Evolutionary conservation across 1,140 invertebrate genomes (phyloP).

Genomic region (Parasteatoda tepidariorum): DNA sequence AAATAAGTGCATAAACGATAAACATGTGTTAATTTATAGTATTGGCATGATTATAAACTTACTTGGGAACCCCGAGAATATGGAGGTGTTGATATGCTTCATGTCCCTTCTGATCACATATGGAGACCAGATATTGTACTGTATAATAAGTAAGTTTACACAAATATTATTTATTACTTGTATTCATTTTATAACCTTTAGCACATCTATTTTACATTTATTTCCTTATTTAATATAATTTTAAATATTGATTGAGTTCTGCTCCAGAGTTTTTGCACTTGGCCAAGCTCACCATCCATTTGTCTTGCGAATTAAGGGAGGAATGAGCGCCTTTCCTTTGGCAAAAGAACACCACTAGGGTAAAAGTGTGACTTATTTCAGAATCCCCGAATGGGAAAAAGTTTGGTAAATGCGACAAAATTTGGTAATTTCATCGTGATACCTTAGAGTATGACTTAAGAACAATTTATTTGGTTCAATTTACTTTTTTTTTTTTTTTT

Average conservation of each 20-base stretch:
- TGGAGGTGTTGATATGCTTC: slow-evolving; percentile 71
- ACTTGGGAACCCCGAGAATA: slow-evolving; percentile 72
- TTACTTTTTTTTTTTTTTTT: too few relatives aligned
- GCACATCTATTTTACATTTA: not conserved
- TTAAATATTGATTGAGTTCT: not conserved
- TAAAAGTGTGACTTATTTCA: too few relatives aligned
- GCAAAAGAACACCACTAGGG: too few relatives aligned
- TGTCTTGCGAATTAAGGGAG: too few relatives aligned
- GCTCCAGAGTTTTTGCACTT: not conserved
- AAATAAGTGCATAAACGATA: not conserved
- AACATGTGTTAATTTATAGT: slow-evolving; percentile 47
- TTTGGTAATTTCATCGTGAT: too few relatives aligned
- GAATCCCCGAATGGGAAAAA: too few relatives aligned
- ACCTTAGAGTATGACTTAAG: too few relatives aligned
- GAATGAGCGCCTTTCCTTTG: too few relatives aligned
- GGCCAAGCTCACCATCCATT: too few relatives aligned
- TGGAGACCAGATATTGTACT: slow-evolving; percentile 72
- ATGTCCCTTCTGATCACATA: slow-evolving; percentile 72
- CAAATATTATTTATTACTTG: not conserved
- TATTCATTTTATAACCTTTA: not conserved
- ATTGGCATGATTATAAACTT: slow-evolving; percentile 72
- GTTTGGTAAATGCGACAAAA: too few relatives aligned
- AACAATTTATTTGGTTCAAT: too few relatives aligned
- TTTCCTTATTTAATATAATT: not conserved
- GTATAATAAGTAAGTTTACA: slow-evolving; percentile 69